Evolutionary conservation across 1,140 invertebrate species (phyloP).

Genomic region (Bombus impatiens): DNA sequence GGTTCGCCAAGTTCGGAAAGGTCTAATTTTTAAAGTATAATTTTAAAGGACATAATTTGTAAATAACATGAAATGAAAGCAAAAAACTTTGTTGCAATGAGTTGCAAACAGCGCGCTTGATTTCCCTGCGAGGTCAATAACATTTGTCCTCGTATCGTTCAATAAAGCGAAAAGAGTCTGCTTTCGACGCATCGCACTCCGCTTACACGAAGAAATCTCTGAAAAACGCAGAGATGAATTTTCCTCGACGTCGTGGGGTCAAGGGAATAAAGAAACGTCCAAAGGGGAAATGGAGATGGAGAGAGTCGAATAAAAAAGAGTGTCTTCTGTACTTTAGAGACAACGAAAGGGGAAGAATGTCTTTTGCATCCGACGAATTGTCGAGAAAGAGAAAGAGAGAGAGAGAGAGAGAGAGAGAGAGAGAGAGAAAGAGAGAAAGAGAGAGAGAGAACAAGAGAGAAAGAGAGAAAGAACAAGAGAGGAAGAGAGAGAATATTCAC

Average conservation of each 20-base stretch:
- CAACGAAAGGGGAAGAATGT: slow-evolving; percentile 15
- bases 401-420: too few species aligned
- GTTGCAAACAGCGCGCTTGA: too few species aligned
- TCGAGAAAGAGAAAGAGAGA: too few species aligned
- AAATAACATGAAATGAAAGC: neutral
- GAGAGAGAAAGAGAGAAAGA: too few species aligned
- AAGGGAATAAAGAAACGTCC: slow-evolving; percentile 26
- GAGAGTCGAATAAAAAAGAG: neutral
- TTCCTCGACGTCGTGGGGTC: neutral
- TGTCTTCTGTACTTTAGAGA: neutral
- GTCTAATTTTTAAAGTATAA: too few species aligned
- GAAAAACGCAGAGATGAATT: slow-evolving; percentile 20
- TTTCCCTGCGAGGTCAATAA: too few species aligned
- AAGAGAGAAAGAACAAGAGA: too few species aligned
- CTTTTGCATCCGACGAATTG: slow-evolving; percentile 1
- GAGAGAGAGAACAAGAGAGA: too few species aligned
- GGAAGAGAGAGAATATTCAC: neutral
- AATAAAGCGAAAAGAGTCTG: neutral
- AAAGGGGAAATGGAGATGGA: slow-evolving; percentile 22
- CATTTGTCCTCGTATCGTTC: neutral
- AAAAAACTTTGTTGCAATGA: too few species aligned
- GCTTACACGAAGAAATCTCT: neutral
- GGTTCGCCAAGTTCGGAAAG: too few species aligned
- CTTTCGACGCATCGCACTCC: neutral
- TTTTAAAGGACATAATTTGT: neutral